These are phyloP conservation scores for Rattus rattus DNA, from an alignment of 2,113 vertebrate genomes.

Conservation along the genomic window DNA sequence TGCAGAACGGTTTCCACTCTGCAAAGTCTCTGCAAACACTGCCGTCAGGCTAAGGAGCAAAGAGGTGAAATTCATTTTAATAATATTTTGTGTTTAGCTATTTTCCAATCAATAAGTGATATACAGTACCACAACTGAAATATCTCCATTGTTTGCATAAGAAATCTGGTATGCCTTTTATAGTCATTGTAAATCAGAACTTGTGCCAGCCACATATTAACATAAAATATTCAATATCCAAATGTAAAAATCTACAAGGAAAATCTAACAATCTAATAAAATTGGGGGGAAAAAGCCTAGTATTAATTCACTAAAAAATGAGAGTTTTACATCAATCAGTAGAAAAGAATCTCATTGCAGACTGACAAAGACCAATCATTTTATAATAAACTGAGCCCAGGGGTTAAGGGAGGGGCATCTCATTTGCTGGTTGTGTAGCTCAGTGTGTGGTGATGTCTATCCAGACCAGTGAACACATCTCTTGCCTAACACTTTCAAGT, in stretches of 20 bases:
- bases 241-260: not conserved
- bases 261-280: not conserved
- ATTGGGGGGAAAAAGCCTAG: not conserved
- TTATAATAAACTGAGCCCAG: not conserved
- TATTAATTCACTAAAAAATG: conserved; percentile 24
- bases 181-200: not conserved
- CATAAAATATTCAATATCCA: not conserved
- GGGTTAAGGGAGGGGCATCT: not conserved
- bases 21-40: not conserved
- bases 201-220: not conserved
- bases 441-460: not conserved
- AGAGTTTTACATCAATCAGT: conserved; percentile 25
- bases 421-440: not conserved
- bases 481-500: not conserved
- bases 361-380: not conserved
- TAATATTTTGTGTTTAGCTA: conserved; percentile 1
- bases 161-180: conserved; percentile 8
- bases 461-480: not conserved
- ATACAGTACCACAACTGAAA: not conserved
- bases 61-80: not conserved
- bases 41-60: not conserved
- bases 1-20: not conserved
- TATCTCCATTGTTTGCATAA: not conserved
- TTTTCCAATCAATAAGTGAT: conserved; percentile 24
- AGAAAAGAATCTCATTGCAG: conserved; percentile 26